Percentiles rank a stretch among this genome's conserved stretches.
phyloP scores from a whole-genome alignment of 2,113 vertebrate species.

The Motacilla alba region DNA sequence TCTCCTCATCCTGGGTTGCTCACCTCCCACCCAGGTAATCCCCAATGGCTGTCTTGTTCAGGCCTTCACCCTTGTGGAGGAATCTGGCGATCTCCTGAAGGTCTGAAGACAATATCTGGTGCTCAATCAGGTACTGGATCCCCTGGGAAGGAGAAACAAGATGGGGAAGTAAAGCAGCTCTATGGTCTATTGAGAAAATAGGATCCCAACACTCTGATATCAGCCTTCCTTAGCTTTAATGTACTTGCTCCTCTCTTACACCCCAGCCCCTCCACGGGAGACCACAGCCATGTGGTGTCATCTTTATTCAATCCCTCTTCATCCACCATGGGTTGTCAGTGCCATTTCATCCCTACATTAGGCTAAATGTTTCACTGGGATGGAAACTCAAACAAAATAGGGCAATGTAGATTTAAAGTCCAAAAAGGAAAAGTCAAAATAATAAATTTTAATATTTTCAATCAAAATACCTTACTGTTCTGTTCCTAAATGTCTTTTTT shows the following conservation, averaged over 20 bases:
- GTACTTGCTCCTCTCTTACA: neutral
- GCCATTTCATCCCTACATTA: neutral
- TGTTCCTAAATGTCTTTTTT: neutral
- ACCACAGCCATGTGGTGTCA: neutral
- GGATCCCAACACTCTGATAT: neutral
- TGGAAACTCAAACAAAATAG: neutral
- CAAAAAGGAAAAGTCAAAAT: neutral
- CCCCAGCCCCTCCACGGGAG: neutral
- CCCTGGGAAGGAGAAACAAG: conserved; percentile 73
- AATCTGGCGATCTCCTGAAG: conserved; percentile 83
- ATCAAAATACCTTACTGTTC: neutral
- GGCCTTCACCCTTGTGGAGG: conserved; percentile 92
- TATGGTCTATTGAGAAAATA: neutral
- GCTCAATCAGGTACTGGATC: conserved; percentile 83
- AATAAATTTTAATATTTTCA: neutral
- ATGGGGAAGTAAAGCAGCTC: neutral
- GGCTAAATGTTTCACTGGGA: neutral
- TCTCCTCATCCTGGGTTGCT: neutral
- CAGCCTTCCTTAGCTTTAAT: neutral
- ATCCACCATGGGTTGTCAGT: neutral
- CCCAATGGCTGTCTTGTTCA: conserved; percentile 95
- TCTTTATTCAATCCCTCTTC: neutral
- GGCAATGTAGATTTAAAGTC: neutral
- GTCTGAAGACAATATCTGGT: conserved; percentile 75
- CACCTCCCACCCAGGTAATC: conserved; percentile 92